Conservation (phyloP, 2,888 invertebrate genomes). For the Noctua fimbriata region DNA sequence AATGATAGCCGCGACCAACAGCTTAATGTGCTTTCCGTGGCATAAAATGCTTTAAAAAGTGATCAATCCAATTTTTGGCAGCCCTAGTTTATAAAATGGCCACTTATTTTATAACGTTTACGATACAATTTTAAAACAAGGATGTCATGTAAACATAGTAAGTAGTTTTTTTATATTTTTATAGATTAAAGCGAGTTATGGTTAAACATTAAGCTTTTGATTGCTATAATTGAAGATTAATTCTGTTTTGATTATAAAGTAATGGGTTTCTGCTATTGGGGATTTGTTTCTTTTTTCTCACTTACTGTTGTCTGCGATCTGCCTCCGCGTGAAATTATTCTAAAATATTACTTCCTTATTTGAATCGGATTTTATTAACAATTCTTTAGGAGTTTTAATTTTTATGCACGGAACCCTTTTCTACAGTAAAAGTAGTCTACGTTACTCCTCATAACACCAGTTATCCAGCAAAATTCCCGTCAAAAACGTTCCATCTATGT, state of each 20-base stretch:
- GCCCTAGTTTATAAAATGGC: conserved; percentile 18
- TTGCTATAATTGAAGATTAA: not conserved
- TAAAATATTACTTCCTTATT: too few relatives aligned
- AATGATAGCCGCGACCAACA: not conserved
- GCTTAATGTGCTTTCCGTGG: not conserved
- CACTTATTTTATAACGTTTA: conserved; percentile 13
- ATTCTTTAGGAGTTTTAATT: too few relatives aligned
- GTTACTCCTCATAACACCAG: too few relatives aligned
- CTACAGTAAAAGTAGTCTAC: too few relatives aligned
- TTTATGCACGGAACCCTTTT: too few relatives aligned
- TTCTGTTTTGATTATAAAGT: conserved; percentile 11
- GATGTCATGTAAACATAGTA: conserved; percentile 40
- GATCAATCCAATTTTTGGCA: not conserved
- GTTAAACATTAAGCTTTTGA: not conserved
- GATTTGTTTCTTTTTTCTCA: not conserved
- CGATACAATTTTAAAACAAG: conserved; percentile 16
- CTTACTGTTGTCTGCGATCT: too few relatives aligned
- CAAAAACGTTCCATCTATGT: too few relatives aligned
- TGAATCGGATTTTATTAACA: too few relatives aligned
- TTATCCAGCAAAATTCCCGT: too few relatives aligned
- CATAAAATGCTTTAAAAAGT: not conserved
- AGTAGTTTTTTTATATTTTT: conserved; percentile 14
- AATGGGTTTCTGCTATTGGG: not conserved
- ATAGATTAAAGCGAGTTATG: conserved; percentile 6
- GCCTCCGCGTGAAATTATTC: too few relatives aligned